These are phyloP conservation scores for Solen grandis DNA, from an alignment of 1,140 invertebrate genomes.

Conservation along the genomic window DNA sequence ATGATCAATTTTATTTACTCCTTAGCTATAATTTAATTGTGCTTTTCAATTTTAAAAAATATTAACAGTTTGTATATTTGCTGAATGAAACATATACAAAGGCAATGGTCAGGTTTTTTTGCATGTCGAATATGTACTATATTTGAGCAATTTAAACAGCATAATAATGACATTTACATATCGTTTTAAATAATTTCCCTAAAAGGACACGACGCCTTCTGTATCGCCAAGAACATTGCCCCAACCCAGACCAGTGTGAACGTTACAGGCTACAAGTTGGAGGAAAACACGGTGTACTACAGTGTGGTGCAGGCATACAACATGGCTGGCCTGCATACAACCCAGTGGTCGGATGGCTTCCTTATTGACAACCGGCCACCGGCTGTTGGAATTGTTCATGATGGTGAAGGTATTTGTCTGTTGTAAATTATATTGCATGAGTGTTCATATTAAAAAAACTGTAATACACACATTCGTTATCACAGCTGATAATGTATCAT, in stretches of 20 bases:
- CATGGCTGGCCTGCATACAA: not conserved
- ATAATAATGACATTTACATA: not conserved
- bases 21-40: not conserved
- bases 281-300: constrained; percentile 20
- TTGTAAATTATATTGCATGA: too few relatives aligned
- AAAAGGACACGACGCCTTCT: not conserved
- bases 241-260: not conserved
- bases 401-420: constrained; percentile 10
- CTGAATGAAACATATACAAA: not conserved
- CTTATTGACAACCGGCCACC: not conserved
- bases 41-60: not conserved
- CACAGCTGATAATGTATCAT: too few relatives aligned
- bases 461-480: too few relatives aligned
- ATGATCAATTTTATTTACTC: too few relatives aligned
- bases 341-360: constrained; percentile 5
- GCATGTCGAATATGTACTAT: too few relatives aligned
- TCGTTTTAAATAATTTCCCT: not conserved
- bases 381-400: not conserved
- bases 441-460: too few relatives aligned
- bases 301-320: constrained; percentile 4
- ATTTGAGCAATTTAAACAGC: not conserved
- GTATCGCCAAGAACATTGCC: not conserved
- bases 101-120: too few relatives aligned
- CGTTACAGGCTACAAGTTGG: not conserved
- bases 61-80: not conserved